phyloP scores from a whole-genome alignment of 2,113 vertebrate genomes.

The Peromyscus leucopus region DNA sequence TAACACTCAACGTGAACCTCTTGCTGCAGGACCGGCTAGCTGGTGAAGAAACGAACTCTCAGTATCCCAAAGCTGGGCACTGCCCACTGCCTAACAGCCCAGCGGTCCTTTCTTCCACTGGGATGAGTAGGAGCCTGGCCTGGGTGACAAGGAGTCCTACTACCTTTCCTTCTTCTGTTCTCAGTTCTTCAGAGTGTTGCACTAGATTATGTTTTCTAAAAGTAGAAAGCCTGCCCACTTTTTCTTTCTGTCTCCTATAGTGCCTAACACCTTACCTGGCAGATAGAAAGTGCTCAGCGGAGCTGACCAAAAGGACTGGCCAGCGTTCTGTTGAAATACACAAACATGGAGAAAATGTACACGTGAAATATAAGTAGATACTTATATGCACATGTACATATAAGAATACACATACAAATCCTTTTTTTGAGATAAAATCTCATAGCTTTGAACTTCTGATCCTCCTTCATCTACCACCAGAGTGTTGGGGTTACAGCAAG shows the following conservation, averaged over 20 bases:
- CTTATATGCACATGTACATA: not conserved
- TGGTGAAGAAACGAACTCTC: not conserved
- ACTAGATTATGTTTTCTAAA: slow-evolving; percentile 2
- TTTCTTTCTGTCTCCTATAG: slow-evolving; percentile 49
- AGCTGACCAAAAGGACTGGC: slow-evolving; percentile 45
- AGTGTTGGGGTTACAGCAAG: not conserved
- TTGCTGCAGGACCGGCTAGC: not conserved
- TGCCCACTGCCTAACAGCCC: not conserved
- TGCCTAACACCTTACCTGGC: not conserved
- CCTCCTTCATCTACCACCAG: too few species aligned
- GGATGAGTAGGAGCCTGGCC: not conserved
- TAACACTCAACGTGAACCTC: not conserved
- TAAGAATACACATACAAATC: not conserved
- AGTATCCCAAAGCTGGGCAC: not conserved
- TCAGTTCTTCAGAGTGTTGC: not conserved
- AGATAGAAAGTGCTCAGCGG: not conserved
- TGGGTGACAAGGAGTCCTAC: not conserved
- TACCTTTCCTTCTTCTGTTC: not conserved
- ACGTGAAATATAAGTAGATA: not conserved
- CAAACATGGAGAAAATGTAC: not conserved
- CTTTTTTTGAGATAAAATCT: not conserved
- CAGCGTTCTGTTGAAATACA: slow-evolving; percentile 15
- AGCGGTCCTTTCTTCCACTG: not conserved
- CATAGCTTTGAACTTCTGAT: not conserved
- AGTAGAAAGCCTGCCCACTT: slow-evolving; percentile 9